Conservation (phyloP, 1,140 invertebrate species). For the Cardiocondyla obscurior region DNA sequence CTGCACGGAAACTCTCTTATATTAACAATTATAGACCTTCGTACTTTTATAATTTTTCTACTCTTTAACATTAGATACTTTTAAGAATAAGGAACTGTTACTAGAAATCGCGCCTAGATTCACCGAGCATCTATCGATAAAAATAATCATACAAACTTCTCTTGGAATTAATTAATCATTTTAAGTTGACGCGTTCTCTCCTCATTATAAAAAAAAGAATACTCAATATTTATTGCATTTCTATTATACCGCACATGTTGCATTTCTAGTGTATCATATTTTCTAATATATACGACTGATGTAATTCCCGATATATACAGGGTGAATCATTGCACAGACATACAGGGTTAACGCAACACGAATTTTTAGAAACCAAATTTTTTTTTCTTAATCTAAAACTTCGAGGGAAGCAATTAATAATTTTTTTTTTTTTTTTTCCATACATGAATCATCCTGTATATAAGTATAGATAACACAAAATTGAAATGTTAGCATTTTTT, state of each 20-base stretch:
- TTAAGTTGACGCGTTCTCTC: not conserved
- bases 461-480: conserved; percentile 3
- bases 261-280: too few relatives aligned
- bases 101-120: conserved; percentile 41
- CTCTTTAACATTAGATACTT: conserved; percentile 70
- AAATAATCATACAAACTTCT: not conserved
- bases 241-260: not conserved
- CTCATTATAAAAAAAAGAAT: not conserved
- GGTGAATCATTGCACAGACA: conserved; percentile 32
- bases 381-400: not conserved
- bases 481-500: not conserved
- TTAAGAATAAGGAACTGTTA: conserved; percentile 62
- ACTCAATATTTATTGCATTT: conserved; percentile 13
- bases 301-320: conserved; percentile 23
- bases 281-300: conserved; percentile 13
- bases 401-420: not conserved
- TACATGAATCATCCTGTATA: conserved; percentile 21
- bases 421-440: too few relatives aligned
- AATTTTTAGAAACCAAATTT: not conserved
- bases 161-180: not conserved
- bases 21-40: conserved; percentile 72
- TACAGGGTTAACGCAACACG: not conserved
- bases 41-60: conserved; percentile 81
- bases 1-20: conserved; percentile 58
- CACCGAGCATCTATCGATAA: conserved; percentile 16